These are phyloP conservation scores for Paragorgia papillata DNA, from an alignment of 92 coral and sea anemone genomes.

Conservation along the genomic window DNA sequence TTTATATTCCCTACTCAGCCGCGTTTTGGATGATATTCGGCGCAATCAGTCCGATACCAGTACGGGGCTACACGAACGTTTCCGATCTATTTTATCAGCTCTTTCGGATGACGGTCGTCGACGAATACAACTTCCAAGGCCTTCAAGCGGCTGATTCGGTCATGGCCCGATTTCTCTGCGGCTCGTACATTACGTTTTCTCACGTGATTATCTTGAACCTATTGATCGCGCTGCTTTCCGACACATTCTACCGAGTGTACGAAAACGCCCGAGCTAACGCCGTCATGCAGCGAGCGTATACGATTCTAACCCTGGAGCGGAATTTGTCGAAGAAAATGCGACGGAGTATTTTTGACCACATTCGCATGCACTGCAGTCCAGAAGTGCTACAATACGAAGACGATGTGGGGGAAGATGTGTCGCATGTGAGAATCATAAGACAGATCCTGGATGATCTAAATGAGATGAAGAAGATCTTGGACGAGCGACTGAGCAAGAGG, in stretches of 20 bases:
- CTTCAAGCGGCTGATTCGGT: constrained; percentile 74
- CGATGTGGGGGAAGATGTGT: constrained; percentile 36
- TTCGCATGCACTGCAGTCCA: constrained; percentile 83
- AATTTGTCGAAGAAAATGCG: constrained; percentile 64
- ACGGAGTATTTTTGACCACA: constrained; percentile 70
- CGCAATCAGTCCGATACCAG: constrained; percentile 47
- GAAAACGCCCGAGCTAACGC: constrained; percentile 98
- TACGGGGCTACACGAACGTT: constrained; percentile 76
- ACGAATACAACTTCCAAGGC: constrained; percentile 88
- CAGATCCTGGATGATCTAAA: constrained; percentile 47
- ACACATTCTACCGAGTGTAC: constrained; percentile 93
- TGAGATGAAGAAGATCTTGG: constrained; percentile 48
- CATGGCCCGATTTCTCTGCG: constrained; percentile 94
- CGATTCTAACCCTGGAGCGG: constrained; percentile 79
- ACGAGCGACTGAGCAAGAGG: constrained; percentile 46
- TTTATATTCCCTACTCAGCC: constrained; percentile 95
- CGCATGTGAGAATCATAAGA: constrained; percentile 26
- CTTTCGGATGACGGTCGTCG: constrained; percentile 97
- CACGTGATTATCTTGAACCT: constrained; percentile 85
- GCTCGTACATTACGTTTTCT: constrained; percentile 90
- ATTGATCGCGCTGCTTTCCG: constrained; percentile 93
- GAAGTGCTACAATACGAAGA: constrained; percentile 65
- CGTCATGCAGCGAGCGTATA: constrained; percentile 94
- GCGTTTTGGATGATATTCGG: constrained; percentile 99
- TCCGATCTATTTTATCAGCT: constrained; percentile 83